Base-by-base conservation (phyloP, 2,888 invertebrate genomes). In the Dolichomitus sp. region DNA sequence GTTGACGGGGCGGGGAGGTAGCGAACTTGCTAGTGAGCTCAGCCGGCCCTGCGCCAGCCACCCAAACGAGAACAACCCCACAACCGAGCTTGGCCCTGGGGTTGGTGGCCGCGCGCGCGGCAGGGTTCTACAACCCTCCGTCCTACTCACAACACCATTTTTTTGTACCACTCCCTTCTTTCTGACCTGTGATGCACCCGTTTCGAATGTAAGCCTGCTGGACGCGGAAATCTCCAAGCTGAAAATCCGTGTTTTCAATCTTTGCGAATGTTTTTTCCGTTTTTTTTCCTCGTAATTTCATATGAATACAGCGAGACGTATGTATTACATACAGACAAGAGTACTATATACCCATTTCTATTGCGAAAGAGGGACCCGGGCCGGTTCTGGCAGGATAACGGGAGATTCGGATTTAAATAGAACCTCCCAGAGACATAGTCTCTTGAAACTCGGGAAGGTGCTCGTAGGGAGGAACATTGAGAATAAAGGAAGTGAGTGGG, bases 61-160 rank as follows among this genome's bases (percentile, higher is more conserved):
- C 86, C 86, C 81, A 85, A 88, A 87, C 88, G 87, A 87, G 87
- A 88, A 77, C 74, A 66, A 78, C 70, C 73, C 70, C 88, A 86
- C 80, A 57, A 82, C 57, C 81, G 82, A 82, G 89, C 86, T 86
- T 85, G 85, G 88, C 87, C 89, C 87, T 86, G 88, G 87, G 86
- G 85, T 84, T 86, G 87, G 87, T 83, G 84, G 84, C 84, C 78
- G 86, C 86, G 84, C 85, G 75, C 84, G 2, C 48, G 48, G 59
- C 52, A 42, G 33, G 45, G 19, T 42, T 76, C 65, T 70, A 40
- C 78, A 63, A 78, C 54, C 77, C 73, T 65, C 48, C 61, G 52
- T 68, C 74, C 54, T 48, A 82, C 80, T 77, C 61, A 57, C 61
- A 42, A 63, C 75, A 75, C 59, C 37, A 30, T 57, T 66, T 65